Conservation (phyloP, 2,797 vertebrate species). For the Onychomys leucogaster region DNA sequence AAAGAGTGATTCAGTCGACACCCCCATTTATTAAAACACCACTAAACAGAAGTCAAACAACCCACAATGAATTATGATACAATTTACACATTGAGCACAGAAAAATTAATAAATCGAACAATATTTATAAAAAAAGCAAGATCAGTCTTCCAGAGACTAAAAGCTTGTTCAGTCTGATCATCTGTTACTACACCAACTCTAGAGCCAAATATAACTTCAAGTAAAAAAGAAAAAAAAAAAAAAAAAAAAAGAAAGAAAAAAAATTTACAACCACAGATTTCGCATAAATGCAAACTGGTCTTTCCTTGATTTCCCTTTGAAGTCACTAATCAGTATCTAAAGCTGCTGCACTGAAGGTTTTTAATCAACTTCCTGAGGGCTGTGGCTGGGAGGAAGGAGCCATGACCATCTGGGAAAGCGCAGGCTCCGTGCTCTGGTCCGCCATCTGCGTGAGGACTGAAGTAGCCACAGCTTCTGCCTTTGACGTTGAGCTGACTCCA, state of each 20-base stretch:
- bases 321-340: constrained; percentile 89
- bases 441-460: constrained; percentile 91
- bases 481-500: constrained; percentile 94
- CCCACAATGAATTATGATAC: constrained; percentile 89
- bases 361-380: constrained; percentile 96
- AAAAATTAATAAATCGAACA: constrained; percentile 88
- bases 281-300: constrained; percentile 88
- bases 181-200: constrained; percentile 83
- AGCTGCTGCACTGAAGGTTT: constrained; percentile 84
- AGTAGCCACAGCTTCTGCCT: constrained; percentile 89
- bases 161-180: constrained; percentile 86
- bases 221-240: constrained; percentile 82
- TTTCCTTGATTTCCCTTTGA: constrained; percentile 90
- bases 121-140: constrained; percentile 84
- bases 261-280: constrained; percentile 89
- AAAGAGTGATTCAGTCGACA: constrained; percentile 85
- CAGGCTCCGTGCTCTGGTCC: constrained; percentile 95
- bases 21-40: constrained; percentile 88
- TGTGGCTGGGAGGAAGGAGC: constrained; percentile 90
- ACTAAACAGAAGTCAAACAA: constrained; percentile 87
- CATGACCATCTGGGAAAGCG: constrained; percentile 88
- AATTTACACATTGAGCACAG: constrained; percentile 88
- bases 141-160: constrained; percentile 87
- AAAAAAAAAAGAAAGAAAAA: constrained; percentile 85
- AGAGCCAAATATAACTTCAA: constrained; percentile 89